These are phyloP conservation scores for Globia sparganii DNA, from an alignment of 2,888 invertebrate genomes.

Conservation along the genomic window DNA sequence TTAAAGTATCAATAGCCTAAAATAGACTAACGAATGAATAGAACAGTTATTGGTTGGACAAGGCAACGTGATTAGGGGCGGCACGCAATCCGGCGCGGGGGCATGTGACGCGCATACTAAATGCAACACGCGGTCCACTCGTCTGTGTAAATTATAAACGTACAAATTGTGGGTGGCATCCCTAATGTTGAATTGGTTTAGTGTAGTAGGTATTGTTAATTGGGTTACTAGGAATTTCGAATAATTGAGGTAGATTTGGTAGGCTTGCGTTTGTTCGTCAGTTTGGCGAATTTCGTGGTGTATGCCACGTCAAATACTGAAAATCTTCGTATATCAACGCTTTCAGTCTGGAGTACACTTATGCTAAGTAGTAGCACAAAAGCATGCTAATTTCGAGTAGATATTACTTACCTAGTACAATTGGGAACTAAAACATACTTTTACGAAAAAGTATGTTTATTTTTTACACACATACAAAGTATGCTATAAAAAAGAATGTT, in stretches of 20 bases:
- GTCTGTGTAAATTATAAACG: conserved; percentile 62
- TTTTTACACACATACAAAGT: neutral
- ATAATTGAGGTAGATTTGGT: conserved; percentile 3
- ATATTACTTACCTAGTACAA: too few relatives aligned
- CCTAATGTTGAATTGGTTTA: conserved; percentile 39
- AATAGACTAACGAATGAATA: conserved; percentile 77
- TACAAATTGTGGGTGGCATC: conserved; percentile 54
- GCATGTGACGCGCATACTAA: conserved; percentile 76
- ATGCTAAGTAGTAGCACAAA: neutral
- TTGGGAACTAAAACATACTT: too few relatives aligned
- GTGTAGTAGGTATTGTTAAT: conserved; percentile 15
- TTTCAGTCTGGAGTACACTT: neutral
- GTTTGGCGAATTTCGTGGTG: neutral
- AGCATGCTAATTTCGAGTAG: neutral
- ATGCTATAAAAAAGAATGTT: neutral
- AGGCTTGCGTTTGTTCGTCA: neutral
- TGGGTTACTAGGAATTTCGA: conserved; percentile 27
- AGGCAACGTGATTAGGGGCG: conserved; percentile 79
- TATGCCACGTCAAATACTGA: neutral
- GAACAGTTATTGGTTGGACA: conserved; percentile 76
- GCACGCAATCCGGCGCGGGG: conserved; percentile 71
- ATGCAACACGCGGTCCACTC: conserved; percentile 50
- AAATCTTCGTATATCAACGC: neutral
- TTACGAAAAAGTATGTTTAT: neutral
- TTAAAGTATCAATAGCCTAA: conserved; percentile 41